These are phyloP conservation scores for Diacarnus erythraeanus DNA, from an alignment of 37 sponge, comb jelly and placozoan genomes.

Conservation along the genomic window DNA sequence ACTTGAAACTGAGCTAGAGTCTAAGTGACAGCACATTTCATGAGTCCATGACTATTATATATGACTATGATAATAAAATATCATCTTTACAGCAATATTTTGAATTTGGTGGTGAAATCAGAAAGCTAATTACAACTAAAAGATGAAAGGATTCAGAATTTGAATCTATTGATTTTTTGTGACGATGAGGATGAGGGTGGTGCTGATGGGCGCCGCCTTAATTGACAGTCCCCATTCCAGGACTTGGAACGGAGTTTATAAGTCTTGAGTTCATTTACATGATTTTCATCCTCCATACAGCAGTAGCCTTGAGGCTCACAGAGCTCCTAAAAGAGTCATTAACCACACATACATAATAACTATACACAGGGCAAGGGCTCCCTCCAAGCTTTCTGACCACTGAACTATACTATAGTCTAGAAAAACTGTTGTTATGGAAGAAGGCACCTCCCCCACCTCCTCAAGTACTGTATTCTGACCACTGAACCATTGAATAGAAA, in stretches of 20 bases:
- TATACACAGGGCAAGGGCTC: not conserved
- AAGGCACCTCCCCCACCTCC: no score
- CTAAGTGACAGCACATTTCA: no score
- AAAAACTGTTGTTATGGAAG: no score
- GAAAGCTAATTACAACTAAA: not conserved
- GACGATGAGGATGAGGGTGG: not conserved
- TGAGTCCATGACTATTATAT: no score
- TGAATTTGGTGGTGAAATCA: no score
- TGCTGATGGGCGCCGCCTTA: not conserved
- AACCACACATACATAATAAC: not conserved
- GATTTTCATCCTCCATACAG: constrained; percentile 68
- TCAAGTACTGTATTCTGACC: no score
- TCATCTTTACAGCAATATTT: no score
- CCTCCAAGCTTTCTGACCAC: no score
- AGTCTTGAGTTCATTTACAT: constrained; percentile 66
- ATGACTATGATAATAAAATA: no score
- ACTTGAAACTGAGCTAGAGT: no score
- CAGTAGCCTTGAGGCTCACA: constrained; percentile 74
- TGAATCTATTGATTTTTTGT: not conserved
- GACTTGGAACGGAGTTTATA: constrained; percentile 73
- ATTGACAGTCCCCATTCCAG: constrained; percentile 48
- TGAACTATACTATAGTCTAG: no score
- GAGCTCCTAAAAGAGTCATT: constrained; percentile 31
- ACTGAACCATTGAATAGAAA: no score
- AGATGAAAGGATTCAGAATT: not conserved